These are phyloP conservation scores for Nysson spinosus DNA, from an alignment of 2,888 invertebrate species.

Conservation along the genomic window DNA sequence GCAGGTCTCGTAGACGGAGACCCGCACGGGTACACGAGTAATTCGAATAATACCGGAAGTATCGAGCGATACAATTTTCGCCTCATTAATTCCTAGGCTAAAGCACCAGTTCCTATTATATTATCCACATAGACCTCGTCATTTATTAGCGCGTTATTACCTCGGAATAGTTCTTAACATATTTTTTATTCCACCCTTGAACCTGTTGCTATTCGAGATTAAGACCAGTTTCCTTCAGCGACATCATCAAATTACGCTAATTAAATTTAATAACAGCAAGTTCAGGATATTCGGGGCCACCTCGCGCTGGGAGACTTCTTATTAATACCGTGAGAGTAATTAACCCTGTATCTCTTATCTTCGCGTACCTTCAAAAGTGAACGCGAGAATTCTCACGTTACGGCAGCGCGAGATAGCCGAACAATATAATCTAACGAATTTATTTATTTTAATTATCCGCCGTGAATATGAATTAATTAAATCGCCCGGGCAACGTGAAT, in stretches of 20 bases:
- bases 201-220: constrained; percentile 41
- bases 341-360: constrained; percentile 8
- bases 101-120: background rate
- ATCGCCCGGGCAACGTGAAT: too few relatives aligned
- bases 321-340: constrained; percentile 11
- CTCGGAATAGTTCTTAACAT: constrained; percentile 7
- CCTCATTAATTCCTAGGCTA: background rate
- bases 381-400: background rate
- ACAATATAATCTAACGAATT: too few relatives aligned
- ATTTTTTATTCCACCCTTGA: constrained; percentile 30
- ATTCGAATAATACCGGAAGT: constrained; percentile 21
- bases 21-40: background rate
- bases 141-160: constrained; percentile 21
- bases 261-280: constrained; percentile 13
- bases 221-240: background rate
- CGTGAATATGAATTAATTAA: too few relatives aligned
- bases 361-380: background rate
- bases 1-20: background rate
- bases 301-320: background rate
- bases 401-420: background rate
- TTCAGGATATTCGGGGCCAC: constrained; percentile 11
- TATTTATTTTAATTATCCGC: too few relatives aligned
- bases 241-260: constrained; percentile 20
- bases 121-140: constrained; percentile 1
- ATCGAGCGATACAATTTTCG: background rate